Base-by-base conservation (phyloP, 1,140 invertebrate genomes). In the Globodera rostochiensis region DNA sequence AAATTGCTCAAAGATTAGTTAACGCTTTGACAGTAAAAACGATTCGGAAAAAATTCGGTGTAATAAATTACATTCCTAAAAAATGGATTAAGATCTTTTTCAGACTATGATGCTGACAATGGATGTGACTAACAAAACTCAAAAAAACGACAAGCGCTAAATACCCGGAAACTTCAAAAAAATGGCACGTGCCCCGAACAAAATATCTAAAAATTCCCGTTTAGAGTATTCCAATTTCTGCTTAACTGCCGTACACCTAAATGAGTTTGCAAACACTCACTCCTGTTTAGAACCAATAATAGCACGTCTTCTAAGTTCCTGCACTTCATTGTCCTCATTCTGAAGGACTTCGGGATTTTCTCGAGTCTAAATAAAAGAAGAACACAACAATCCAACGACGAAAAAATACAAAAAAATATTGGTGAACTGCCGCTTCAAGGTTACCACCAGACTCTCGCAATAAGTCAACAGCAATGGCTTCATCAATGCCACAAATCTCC, bases 401-500 rank as follows among this genome's bases (percentile, higher is more conserved):
- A 15, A 69, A 69, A n/a, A 15, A 15, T 47, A 79, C 77, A 36
- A 79, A 64, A 50, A 81, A 81, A 74, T 50, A 81, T 69, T 80
- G 74, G 60, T 81, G 80, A 70, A 81, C 71, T 13, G 80, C 80
- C 45, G 76, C 69, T 64, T 81, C 80, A 21, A 81, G 79, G 57
- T 81, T 70, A 21, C 80, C 64, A 25, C 66, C 80, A 47, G 80
- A 77, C 57, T 81, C 74, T 15, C 60, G 47, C 60, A 81, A 53
- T 13, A 69, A 70, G 6, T 25, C 49, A 8, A 8, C 19, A 49
- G 82, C 80, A 13, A 66, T 67, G 8, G 73, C 66, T n/a, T 74
- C 78, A 53, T 83, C 80, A 49, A 82, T 67, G 15, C 25, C 79
- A 83, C 73, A 83, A 49, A 82, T 77, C 64, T 82, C 69, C 80